Percentiles rank a stretch among this genome's conserved stretches.
Conservation (phyloP, 2,113 vertebrate genomes). For the Thalassarche chlororhynchos region DNA sequence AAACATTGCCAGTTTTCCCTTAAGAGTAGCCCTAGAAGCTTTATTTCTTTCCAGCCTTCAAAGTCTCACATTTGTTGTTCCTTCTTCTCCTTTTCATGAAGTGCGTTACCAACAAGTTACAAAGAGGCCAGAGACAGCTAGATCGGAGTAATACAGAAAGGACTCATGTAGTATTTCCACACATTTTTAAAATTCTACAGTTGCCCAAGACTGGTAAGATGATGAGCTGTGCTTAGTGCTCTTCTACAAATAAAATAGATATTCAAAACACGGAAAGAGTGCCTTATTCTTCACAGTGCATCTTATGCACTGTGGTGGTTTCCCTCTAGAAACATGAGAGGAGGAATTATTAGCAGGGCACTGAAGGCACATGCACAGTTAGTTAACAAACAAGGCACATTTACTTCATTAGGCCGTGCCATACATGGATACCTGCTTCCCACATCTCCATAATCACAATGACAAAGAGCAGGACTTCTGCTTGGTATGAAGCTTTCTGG, state of each 20-base stretch:
- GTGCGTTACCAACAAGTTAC: neutral
- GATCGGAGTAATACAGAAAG: neutral
- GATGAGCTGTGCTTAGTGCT: neutral
- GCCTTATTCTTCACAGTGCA: neutral
- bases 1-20: neutral
- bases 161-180: neutral
- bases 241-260: neutral
- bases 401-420: neutral
- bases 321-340: neutral
- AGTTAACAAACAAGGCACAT: slow-evolving; percentile 9
- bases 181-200: neutral
- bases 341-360: neutral
- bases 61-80: neutral
- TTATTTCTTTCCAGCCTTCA: neutral
- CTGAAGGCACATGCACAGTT: neutral
- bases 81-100: neutral
- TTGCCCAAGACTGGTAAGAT: neutral
- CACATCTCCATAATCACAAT: neutral
- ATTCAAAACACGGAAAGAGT: neutral
- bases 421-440: neutral
- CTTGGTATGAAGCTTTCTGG: neutral
- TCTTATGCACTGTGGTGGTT: neutral
- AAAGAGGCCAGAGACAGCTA: neutral
- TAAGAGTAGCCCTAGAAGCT: neutral
- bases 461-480: slow-evolving; percentile 8